Conservation (phyloP, 64 coral and sea anemone species). For the Astreopora myriophthalma region DNA sequence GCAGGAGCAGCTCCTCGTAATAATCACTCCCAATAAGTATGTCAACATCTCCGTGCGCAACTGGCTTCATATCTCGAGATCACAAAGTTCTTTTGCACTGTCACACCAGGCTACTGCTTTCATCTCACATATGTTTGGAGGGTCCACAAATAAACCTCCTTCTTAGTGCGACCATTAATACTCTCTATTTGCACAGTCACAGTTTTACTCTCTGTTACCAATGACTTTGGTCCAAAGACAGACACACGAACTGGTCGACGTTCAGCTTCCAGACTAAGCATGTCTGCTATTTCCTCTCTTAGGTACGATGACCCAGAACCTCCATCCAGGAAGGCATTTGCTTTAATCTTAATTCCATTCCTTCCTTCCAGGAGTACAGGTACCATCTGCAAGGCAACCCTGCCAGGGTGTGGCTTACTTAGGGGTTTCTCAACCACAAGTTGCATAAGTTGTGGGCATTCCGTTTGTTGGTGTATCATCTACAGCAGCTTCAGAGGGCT, state of each 20-base stretch:
- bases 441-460: neutral
- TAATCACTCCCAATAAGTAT: conserved; percentile 50
- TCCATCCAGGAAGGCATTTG: conserved; percentile 4
- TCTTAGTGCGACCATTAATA: neutral
- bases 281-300: neutral
- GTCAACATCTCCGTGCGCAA: conserved; percentile 39
- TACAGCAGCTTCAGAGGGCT: neutral
- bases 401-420: neutral
- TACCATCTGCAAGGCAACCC: neutral
- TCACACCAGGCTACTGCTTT: conserved; percentile 5
- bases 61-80: conserved; percentile 49
- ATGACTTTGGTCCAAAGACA: neutral
- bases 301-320: neutral
- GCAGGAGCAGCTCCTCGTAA: conserved; percentile 42
- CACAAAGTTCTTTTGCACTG: neutral
- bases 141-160: conserved; percentile 22
- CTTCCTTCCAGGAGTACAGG: neutral
- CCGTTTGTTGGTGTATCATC: neutral
- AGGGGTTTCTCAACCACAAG: neutral
- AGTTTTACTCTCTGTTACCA: conserved; percentile 12
- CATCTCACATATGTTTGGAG: conserved; percentile 8
- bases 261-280: neutral
- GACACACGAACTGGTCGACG: neutral
- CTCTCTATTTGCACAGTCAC: neutral
- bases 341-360: neutral